A percentile compares a stretch with the other conserved stretches of the same genome.
Conservation (phyloP, 2,797 vertebrate species). For the Sebastes itinus region DNA sequence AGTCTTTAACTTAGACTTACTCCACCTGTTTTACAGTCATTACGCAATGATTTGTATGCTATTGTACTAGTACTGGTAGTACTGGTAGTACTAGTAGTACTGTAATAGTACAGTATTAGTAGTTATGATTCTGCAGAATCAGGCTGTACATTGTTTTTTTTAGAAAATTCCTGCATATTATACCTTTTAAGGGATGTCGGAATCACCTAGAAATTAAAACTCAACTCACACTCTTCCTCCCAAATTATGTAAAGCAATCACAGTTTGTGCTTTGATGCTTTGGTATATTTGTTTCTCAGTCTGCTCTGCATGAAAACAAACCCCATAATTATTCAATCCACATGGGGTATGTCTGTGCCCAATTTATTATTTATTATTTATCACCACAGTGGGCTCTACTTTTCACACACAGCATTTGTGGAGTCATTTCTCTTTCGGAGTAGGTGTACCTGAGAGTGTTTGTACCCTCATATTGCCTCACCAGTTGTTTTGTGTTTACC, state of each 20-base stretch:
- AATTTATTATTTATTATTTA: conserved; percentile 22
- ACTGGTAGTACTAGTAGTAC: not conserved
- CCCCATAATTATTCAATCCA: not conserved
- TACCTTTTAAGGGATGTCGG: too few relatives aligned
- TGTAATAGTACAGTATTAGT: not conserved
- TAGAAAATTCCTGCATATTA: too few relatives aligned
- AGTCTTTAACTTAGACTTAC: not conserved
- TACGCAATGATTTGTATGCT: not conserved
- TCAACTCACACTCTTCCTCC: not conserved
- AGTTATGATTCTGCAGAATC: too few relatives aligned
- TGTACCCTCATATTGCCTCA: not conserved
- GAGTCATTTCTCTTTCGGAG: not conserved
- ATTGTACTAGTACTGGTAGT: not conserved
- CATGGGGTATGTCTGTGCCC: not conserved
- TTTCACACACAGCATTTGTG: not conserved
- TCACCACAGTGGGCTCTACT: not conserved
- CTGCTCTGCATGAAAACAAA: conserved; percentile 4
- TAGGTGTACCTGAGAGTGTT: not conserved
- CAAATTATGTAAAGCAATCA: not conserved
- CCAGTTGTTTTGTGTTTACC: conserved; percentile 5
- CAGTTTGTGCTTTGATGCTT: not conserved
- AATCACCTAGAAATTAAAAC: conserved; percentile 2
- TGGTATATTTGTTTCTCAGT: too few relatives aligned
- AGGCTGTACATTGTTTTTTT: too few relatives aligned
- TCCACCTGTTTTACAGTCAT: not conserved